These are phyloP conservation scores for Steromphala cineraria DNA, from an alignment of 2,888 invertebrate species.

Conservation along the genomic window DNA sequence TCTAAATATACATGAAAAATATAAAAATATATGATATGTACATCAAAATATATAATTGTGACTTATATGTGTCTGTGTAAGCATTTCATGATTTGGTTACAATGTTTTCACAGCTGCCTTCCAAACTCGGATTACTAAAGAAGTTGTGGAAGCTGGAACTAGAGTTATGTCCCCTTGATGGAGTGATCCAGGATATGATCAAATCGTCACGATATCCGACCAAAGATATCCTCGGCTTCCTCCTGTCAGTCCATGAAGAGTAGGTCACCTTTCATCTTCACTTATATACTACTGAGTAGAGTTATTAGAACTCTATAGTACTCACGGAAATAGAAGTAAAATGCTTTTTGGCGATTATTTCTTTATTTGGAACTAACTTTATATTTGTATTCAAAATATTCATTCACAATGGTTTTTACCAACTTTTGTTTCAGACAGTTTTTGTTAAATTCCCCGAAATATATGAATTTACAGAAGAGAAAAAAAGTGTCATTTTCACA, in stretches of 20 bases:
- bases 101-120: constrained; percentile 83
- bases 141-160: constrained; percentile 98
- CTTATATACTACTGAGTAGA: not conserved
- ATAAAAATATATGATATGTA: too few species aligned
- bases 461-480: too few species aligned
- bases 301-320: not conserved
- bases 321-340: too few species aligned
- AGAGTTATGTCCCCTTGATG: constrained; percentile 82
- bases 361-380: too few species aligned
- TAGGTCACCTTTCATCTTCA: constrained; percentile 58
- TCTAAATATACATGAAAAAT: too few species aligned
- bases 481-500: too few species aligned
- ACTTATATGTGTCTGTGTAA: not conserved
- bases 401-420: too few species aligned
- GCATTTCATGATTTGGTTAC: not conserved
- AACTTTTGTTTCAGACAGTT: too few species aligned
- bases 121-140: constrained; percentile 94
- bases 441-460: too few species aligned
- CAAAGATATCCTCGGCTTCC: constrained; percentile 92
- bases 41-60: too few species aligned
- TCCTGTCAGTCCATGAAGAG: constrained; percentile 83
- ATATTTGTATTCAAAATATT: too few species aligned
- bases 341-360: too few species aligned
- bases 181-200: constrained; percentile 76
- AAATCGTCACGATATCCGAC: constrained; percentile 94